A percentile compares a stretch with the other conserved stretches of the same genome.
Conservation (phyloP, 2,113 vertebrate genomes). For the Orycteropus afer region DNA sequence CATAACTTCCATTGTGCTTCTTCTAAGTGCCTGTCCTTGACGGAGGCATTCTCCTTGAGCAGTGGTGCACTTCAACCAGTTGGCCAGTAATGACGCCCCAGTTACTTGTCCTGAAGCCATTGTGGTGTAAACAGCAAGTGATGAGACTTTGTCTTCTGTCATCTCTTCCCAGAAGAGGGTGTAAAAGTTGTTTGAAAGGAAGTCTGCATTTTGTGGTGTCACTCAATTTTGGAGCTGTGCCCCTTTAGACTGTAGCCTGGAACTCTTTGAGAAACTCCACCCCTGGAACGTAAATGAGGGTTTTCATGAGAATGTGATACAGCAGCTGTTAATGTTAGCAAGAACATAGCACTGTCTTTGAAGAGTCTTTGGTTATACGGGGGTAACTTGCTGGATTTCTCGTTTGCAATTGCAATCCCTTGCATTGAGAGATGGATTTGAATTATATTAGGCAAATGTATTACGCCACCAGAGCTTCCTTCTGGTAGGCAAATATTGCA, state of each 20-base stretch:
- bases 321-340: not conserved
- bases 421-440: not conserved
- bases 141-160: not conserved
- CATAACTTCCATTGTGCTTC: not conserved
- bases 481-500: not conserved
- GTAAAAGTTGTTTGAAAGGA: conserved; percentile 22
- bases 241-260: not conserved
- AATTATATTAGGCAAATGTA: not conserved
- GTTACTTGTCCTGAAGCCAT: conserved; percentile 4
- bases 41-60: not conserved
- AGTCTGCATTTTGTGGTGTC: conserved; percentile 22
- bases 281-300: not conserved
- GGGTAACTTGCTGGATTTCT: not conserved
- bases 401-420: not conserved
- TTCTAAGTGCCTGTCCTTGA: not conserved
- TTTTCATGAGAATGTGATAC: not conserved
- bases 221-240: not conserved
- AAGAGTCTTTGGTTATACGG: not conserved
- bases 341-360: not conserved
- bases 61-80: not conserved
- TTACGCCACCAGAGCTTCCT: too few relatives aligned
- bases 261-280: conserved; percentile 26
- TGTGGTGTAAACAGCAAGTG: not conserved
- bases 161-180: conserved; percentile 18
- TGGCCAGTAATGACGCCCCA: not conserved